Evolutionary conservation across 2,113 vertebrate species (phyloP).

Genomic region (Aspidoscelis tigris): DNA sequence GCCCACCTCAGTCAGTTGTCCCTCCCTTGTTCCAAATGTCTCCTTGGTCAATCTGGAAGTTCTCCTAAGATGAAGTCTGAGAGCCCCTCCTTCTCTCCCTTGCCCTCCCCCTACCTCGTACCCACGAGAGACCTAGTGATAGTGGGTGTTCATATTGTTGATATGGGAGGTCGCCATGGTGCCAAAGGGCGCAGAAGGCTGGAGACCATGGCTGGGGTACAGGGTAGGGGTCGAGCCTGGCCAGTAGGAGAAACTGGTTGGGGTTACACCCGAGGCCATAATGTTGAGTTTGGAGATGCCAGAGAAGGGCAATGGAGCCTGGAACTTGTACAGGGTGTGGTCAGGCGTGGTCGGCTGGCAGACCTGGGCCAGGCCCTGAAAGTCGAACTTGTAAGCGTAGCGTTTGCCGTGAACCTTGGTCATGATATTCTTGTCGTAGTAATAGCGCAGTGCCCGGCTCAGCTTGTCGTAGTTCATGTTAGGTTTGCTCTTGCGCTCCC

Average conservation of each 20-base stretch:
- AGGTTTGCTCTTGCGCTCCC: conserved; percentile 96
- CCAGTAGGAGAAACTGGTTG: conserved; percentile 95
- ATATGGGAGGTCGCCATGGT: conserved; percentile 90
- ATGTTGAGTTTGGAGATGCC: conserved; percentile 98
- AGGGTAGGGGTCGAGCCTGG: conserved; percentile 86
- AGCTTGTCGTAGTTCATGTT: conserved; percentile 99
- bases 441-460: conserved; percentile 96
- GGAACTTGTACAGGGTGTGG: conserved; percentile 94
- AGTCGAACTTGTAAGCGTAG: conserved; percentile 98
- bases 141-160: conserved; percentile 89
- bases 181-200: conserved; percentile 85
- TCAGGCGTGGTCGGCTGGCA: conserved; percentile 91
- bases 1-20: neutral
- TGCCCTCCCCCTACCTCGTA: neutral
- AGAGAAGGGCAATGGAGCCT: conserved; percentile 90
- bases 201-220: conserved; percentile 88
- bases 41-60: neutral
- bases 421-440: conserved; percentile 99
- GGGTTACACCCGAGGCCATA: conserved; percentile 87
- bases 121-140: conserved; percentile 80
- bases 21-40: neutral
- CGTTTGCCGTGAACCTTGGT: conserved; percentile 98
- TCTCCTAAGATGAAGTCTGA: conserved; percentile 1
- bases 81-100: neutral
- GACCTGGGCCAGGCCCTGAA: conserved; percentile 95